These are phyloP conservation scores for Amphiprion ocellaris DNA, from an alignment of 2,113 vertebrate genomes.

Conservation along the genomic window DNA sequence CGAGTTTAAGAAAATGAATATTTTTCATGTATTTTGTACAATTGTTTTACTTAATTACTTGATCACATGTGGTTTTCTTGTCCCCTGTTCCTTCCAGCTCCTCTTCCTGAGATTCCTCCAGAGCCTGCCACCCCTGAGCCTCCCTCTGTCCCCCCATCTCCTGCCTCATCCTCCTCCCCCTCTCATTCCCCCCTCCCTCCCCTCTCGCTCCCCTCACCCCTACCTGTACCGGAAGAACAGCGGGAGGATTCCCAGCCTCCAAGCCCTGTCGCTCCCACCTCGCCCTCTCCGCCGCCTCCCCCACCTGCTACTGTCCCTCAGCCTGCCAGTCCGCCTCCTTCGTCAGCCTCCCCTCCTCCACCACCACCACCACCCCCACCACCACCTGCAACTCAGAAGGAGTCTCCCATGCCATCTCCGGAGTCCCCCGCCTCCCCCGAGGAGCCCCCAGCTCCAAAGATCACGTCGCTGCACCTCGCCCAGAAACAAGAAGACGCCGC, in stretches of 20 bases:
- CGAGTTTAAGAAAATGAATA: conserved; percentile 18
- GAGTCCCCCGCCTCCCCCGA: conserved; percentile 80
- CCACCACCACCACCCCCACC: conserved; percentile 54
- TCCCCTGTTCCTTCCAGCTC: conserved; percentile 58
- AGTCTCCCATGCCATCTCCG: conserved; percentile 71
- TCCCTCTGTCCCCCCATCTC: conserved; percentile 66
- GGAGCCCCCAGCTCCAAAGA: conserved; percentile 81
- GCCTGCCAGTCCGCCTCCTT: conserved; percentile 59
- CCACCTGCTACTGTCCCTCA: conserved; percentile 37
- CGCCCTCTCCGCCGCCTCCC: conserved; percentile 51
- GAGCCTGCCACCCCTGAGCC: conserved; percentile 66
- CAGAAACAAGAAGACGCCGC: conserved; percentile 93
- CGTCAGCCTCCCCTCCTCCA: conserved; percentile 18
- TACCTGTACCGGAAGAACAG: conserved; percentile 79
- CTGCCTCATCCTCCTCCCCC: conserved; percentile 68
- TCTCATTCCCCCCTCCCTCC: conserved; percentile 74
- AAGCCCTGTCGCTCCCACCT: conserved; percentile 58
- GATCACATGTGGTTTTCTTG: conserved; percentile 10
- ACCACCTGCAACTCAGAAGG: conserved; percentile 58
- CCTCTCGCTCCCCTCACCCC: conserved; percentile 75
- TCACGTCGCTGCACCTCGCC: conserved; percentile 89
- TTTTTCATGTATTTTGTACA: conserved; percentile 5
- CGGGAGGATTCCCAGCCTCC: conserved; percentile 63
- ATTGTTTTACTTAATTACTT: background rate
- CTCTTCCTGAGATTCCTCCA: conserved; percentile 71